A percentile compares a stretch with the other conserved stretches of the same genome.
Conservation (phyloP, 2,113 vertebrate genomes). For the Gnathonemus longibarbis region DNA sequence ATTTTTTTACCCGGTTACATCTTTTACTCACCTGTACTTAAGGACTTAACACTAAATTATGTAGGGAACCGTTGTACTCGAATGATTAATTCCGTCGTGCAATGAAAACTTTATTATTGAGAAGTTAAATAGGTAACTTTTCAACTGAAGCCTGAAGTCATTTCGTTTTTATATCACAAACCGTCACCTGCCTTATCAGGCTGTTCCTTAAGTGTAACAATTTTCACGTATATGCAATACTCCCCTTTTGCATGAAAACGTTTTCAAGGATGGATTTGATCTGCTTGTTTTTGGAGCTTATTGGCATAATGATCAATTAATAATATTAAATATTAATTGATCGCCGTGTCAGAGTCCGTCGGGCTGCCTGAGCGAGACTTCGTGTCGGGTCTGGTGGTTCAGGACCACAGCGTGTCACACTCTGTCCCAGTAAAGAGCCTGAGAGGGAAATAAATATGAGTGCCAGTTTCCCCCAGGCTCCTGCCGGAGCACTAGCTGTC, state of each 20-base stretch:
- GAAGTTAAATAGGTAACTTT: not conserved
- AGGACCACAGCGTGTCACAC: not conserved
- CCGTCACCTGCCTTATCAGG: not conserved
- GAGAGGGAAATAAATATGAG: constrained; percentile 40
- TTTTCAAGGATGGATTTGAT: not conserved
- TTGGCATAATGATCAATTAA: not conserved
- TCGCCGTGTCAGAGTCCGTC: not conserved
- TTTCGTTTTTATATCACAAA: not conserved
- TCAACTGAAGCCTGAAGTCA: not conserved
- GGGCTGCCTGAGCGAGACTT: not conserved
- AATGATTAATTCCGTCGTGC: not conserved
- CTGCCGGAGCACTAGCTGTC: constrained; percentile 37
- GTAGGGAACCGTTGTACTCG: not conserved
- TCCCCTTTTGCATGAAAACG: not conserved
- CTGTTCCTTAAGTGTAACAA: not conserved
- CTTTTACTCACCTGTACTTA: not conserved
- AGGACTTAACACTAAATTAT: not conserved
- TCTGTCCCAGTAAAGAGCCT: not conserved
- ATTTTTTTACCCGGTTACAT: not conserved
- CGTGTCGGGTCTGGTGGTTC: not conserved
- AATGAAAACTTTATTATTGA: not conserved
- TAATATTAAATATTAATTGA: not conserved
- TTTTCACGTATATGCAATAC: not conserved
- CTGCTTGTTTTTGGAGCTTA: not conserved
- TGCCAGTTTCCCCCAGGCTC: constrained; percentile 41